Evolutionary conservation across 2,113 vertebrate genomes (phyloP).

Genomic region (Synchiropus splendidus): DNA sequence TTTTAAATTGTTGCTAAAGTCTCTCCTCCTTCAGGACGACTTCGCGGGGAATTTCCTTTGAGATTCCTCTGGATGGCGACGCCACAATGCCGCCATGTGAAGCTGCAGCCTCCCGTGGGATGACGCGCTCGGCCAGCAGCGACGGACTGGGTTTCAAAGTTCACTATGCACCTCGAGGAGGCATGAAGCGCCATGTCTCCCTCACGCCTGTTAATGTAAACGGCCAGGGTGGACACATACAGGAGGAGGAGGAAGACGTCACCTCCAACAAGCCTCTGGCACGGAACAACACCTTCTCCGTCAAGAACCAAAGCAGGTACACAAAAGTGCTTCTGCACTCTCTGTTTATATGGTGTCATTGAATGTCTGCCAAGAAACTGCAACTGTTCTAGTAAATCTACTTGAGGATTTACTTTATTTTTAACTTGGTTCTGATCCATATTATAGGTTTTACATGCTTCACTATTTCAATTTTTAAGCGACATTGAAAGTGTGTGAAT

Average conservation of each 20-base stretch:
- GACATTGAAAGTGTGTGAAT: too few species aligned
- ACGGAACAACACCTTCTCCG: conserved; percentile 53
- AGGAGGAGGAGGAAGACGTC: conserved; percentile 70
- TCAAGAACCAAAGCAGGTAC: conserved; percentile 61
- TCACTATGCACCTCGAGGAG: conserved; percentile 62
- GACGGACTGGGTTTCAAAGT: conserved; percentile 78
- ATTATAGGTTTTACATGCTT: too few species aligned
- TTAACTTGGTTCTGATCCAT: too few species aligned
- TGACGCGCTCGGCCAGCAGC: conserved; percentile 84
- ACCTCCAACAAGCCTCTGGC: conserved; percentile 37
- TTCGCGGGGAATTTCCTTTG: conserved; percentile 87
- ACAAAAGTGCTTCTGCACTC: neutral
- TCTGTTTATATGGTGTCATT: too few species aligned
- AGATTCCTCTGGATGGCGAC: conserved; percentile 90
- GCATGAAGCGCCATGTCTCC: conserved; percentile 72
- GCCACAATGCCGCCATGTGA: conserved; percentile 48
- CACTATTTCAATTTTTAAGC: too few species aligned
- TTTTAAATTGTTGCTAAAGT: conserved; percentile 1
- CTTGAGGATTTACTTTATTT: too few species aligned
- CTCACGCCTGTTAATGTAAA: conserved; percentile 78
- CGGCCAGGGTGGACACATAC: conserved; percentile 62
- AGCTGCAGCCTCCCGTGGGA: conserved; percentile 51
- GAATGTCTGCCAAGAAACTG: too few species aligned
- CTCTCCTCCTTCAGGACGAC: conserved; percentile 68
- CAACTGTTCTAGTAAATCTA: too few species aligned